phyloP scores from a whole-genome alignment of 2,888 invertebrate species.

The Folsomia candida region DNA sequence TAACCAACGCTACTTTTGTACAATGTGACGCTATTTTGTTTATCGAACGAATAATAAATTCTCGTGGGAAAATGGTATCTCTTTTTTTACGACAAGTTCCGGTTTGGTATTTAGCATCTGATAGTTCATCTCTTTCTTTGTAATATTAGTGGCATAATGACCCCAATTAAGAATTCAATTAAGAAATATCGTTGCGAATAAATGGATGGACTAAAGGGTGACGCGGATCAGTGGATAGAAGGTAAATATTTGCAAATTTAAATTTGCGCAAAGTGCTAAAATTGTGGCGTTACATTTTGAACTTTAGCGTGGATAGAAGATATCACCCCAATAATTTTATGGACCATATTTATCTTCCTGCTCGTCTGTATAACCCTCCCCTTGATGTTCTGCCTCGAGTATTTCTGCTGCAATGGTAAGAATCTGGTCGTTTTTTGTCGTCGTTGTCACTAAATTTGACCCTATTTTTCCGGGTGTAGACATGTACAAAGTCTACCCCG shows the following conservation, averaged over 20 bases:
- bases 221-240: not conserved
- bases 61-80: not conserved
- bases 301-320: not conserved
- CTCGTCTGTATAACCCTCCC: not conserved
- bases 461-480: not conserved
- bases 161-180: no score
- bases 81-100: not conserved
- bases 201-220: not conserved
- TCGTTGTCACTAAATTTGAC: no score
- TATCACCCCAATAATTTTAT: not conserved
- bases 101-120: not conserved
- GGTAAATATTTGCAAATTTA: not conserved
- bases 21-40: not conserved
- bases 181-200: not conserved
- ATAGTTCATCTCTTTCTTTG: no score
- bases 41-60: not conserved
- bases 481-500: not conserved
- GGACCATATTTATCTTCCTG: not conserved
- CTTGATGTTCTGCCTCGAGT: not conserved
- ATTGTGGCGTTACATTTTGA: not conserved
- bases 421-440: no score
- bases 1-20: not conserved
- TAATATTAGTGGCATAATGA: no score
- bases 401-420: not conserved
- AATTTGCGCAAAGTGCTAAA: not conserved